Conservation (phyloP, 2,888 invertebrate species). For the Camptogramma bilineatum region DNA sequence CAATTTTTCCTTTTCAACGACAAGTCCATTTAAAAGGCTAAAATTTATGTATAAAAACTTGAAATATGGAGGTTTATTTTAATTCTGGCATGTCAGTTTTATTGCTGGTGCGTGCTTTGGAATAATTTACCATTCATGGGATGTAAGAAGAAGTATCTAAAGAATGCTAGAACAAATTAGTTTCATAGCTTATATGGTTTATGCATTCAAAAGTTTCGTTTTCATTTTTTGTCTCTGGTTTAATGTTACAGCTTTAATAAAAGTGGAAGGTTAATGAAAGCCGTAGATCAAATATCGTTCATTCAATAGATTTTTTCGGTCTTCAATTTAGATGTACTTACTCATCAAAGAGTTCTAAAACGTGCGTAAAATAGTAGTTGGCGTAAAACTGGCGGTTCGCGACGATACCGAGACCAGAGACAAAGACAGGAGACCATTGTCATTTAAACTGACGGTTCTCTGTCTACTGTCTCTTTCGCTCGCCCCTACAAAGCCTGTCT, state of each 20-base stretch:
- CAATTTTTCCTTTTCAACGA: constrained; percentile 6
- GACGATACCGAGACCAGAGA: too few relatives aligned
- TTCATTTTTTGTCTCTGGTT: not conserved
- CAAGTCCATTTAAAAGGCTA: constrained; percentile 12
- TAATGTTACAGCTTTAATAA: not conserved
- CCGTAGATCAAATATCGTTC: too few relatives aligned
- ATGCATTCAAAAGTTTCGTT: not conserved
- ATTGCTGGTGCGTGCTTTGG: constrained; percentile 7
- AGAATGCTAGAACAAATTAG: constrained; percentile 4
- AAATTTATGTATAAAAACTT: not conserved
- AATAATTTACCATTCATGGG: constrained; percentile 16
- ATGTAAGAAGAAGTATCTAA: constrained; percentile 7
- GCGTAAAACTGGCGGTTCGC: too few relatives aligned
- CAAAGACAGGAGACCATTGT: too few relatives aligned
- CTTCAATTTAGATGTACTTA: too few relatives aligned
- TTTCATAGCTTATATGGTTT: not conserved
- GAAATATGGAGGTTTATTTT: constrained; percentile 8
- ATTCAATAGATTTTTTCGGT: too few relatives aligned
- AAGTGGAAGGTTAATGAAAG: not conserved
- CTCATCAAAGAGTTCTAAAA: too few relatives aligned
- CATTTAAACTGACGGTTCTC: too few relatives aligned
- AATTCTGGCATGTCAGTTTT: constrained; percentile 17
- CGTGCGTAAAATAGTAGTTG: too few relatives aligned
- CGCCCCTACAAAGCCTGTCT: too few relatives aligned
- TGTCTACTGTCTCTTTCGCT: too few relatives aligned